phyloP scores from a whole-genome alignment of 2,888 invertebrate genomes.

The Synanthedon formicaeformis region DNA sequence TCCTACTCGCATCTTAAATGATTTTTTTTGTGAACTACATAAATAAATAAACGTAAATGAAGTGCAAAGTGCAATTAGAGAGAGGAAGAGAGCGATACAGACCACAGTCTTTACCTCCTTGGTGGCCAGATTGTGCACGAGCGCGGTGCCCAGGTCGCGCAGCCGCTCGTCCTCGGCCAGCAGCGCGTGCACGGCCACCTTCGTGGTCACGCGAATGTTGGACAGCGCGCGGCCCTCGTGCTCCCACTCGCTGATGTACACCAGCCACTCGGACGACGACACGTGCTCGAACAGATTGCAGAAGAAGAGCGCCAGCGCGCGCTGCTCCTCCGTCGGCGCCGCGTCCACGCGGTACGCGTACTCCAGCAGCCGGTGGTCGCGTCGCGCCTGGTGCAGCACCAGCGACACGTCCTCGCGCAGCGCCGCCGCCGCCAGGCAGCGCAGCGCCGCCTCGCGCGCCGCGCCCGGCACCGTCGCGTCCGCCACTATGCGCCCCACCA shows the following conservation, averaged over 20 bases:
- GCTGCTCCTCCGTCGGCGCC: slow-evolving; percentile 80
- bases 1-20: too few species aligned
- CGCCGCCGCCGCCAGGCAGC: slow-evolving; percentile 81
- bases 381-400: slow-evolving; percentile 89
- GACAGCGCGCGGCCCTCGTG: slow-evolving; percentile 80
- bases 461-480: slow-evolving; percentile 70
- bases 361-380: slow-evolving; percentile 89
- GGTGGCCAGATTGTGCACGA: slow-evolving; percentile 91
- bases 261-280: slow-evolving; percentile 90
- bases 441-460: slow-evolving; percentile 75
- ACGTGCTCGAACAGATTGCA: slow-evolving; percentile 91
- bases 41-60: too few species aligned
- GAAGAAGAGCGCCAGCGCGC: slow-evolving; percentile 81
- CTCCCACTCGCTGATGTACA: slow-evolving; percentile 95
- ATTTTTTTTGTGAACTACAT: too few species aligned
- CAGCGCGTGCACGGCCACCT: slow-evolving; percentile 88
- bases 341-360: slow-evolving; percentile 85
- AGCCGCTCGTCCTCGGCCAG: slow-evolving; percentile 78
- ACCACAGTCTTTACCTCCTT: slow-evolving; percentile 98
- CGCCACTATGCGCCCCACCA: slow-evolving; percentile 71
- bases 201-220: slow-evolving; percentile 91
- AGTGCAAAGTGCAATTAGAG: too few species aligned
- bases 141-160: slow-evolving; percentile 86
- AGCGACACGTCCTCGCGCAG: slow-evolving; percentile 91
- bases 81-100: slow-evolving; percentile 72